Evolutionary conservation across 2,113 vertebrate genomes (phyloP), one percentile per base, ranked within the genome.

Genomic region (Philantomba maxwellii): DNA sequence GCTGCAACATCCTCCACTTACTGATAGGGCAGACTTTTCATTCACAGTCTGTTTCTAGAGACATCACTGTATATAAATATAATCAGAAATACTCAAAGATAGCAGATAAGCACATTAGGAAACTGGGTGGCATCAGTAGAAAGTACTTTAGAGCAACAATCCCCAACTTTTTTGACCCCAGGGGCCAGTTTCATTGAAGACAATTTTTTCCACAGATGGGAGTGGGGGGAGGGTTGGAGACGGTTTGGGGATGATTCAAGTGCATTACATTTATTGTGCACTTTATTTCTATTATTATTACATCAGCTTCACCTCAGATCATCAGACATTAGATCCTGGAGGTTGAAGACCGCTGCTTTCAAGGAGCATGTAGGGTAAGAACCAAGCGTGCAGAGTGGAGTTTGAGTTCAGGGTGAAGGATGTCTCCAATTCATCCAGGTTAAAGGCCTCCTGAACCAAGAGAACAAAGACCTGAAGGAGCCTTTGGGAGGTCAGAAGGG

Each of bases 351-450:
- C 6, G 6, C 70, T 75, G 30, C 39, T 75, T 43, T 75, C 36
- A 75, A 75, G 28, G 16, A 91, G 0, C 7, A 39, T 15, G 11
- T 82, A 21, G 8, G 7, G 16, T 39, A 75, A 95, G 13, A 93
- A 15, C 5, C 21, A 58, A 95, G 66, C 5, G 7, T 6, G 2
- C 9, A 78, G 51, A 43, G 16, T 25, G 26, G 47, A 55, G 49
- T 16, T 45, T 55, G 45, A 39, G 26, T n/a, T 51, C 78, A 96
- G 12, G 26, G 3, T 23, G 53, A 88, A 91, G 64, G 87, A 45
- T n/a, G 16, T 15, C 36, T 36, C 0, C 0, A 39, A 9, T 17
- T 26, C 51, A 23, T 64, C 3, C 36, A 16, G 1, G 45, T 13
- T 33, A 47, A 82, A 94, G 51, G 66, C 49, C 78, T 45, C 23